Evolutionary conservation across 2,797 vertebrate genomes (phyloP), one percentile per base, ranked within the genome.

Genomic region (Crenuchus spilurus): DNA sequence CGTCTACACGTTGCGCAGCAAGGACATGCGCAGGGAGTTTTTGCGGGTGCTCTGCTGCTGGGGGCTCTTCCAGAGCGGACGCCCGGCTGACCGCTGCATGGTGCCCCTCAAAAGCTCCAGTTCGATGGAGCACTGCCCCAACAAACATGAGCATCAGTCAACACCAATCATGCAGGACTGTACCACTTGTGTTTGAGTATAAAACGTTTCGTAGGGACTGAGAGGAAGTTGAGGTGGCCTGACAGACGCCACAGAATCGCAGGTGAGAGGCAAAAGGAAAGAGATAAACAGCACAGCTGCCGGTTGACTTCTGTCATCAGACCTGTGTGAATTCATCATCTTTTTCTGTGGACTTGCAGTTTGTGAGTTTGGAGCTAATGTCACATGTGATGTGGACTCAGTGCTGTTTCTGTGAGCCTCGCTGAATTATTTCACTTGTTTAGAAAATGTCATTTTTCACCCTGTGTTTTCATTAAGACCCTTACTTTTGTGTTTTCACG

Each of bases 21-120:
- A 93, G 80, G 97, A 99, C 88, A 96, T 99, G 94, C 90, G 96
- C 3, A 90, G 86, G n/a, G 97, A 98, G 84, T 95, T 98, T 72
- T 86, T 96, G 54, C 83, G 96, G 0, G 88, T 97, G 18, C 82
- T 98, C 2, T 95, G 92, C 83, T 98, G 96, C 87, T 94, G 95
- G 84, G 90, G 93, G 2, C 83, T 89, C 16, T 84, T 93, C 7
- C 86, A 90, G 0, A 86, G 89, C 7, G 87, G 80, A 0, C 84
- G 84, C 14, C 86, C 92, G 0, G 30, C 92, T 0, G 92, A 94
- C n/a, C 92, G 92, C 2, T 94, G 90, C 67, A 91, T 94, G 79
- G 74, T 95, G 4, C 94, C 93, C 0, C 89, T 96, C 13, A 95
- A 95, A 61, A 94, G 93, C 78, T 96, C 95, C 81, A 97, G 95